These are phyloP conservation scores for Gandaritis pyraliata DNA, from an alignment of 2,888 invertebrate species.

Conservation along the genomic window DNA sequence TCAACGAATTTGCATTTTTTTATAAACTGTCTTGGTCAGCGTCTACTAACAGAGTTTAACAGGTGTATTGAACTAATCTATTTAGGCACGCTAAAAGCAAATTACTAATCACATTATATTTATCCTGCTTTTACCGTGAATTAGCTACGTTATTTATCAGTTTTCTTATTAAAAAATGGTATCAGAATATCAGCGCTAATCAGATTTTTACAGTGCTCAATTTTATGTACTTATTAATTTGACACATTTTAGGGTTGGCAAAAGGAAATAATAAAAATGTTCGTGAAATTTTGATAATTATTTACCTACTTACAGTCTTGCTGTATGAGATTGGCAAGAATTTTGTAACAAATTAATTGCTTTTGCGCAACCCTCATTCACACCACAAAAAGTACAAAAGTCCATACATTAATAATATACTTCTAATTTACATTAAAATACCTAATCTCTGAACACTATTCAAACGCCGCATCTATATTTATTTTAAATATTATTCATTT, in stretches of 20 bases:
- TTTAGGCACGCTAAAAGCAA: constrained; percentile 42
- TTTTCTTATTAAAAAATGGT: constrained; percentile 32
- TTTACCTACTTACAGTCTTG: constrained; percentile 16
- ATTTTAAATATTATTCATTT: constrained; percentile 67
- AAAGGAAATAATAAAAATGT: constrained; percentile 32
- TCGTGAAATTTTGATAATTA: constrained; percentile 25
- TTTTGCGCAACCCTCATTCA: constrained; percentile 70
- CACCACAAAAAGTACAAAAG: constrained; percentile 81
- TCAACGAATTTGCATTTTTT: background rate
- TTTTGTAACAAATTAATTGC: constrained; percentile 27
- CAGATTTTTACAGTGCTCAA: constrained; percentile 31
- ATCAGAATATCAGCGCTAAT: constrained; percentile 27
- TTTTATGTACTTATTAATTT: constrained; percentile 57
- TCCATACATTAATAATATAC: constrained; percentile 67
- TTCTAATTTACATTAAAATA: constrained; percentile 55
- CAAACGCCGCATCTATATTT: constrained; percentile 68
- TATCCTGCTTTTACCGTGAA: constrained; percentile 37
- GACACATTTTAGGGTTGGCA: constrained; percentile 69
- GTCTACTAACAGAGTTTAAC: constrained; percentile 14
- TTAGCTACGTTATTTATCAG: constrained; percentile 27
- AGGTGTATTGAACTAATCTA: constrained; percentile 29
- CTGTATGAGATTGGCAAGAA: constrained; percentile 45
- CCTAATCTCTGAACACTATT: constrained; percentile 75
- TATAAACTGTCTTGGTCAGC: constrained; percentile 8
- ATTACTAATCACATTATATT: constrained; percentile 38